Percentiles rank a stretch among this genome's conserved stretches.
phyloP scores from a whole-genome alignment of 2,113 vertebrate species.

The Oceanites oceanicus region DNA sequence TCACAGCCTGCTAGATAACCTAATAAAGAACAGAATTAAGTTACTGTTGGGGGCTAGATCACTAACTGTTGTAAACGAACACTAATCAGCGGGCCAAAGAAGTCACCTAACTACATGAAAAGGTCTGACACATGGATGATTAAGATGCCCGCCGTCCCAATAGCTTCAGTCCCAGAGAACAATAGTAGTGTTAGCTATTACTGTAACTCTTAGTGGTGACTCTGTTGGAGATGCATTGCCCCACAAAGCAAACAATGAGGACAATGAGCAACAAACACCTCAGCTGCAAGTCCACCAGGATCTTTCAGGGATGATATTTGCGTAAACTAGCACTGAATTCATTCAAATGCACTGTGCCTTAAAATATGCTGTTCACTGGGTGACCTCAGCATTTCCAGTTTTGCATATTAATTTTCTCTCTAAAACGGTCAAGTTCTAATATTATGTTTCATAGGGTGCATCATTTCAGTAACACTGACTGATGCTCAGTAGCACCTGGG shows the following conservation, averaged over 20 bases:
- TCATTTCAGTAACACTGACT: constrained; percentile 33
- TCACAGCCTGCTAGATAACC: background rate
- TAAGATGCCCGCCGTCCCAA: background rate
- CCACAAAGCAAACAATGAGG: background rate
- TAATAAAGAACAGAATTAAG: background rate
- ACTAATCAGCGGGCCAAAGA: background rate
- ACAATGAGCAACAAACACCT: background rate
- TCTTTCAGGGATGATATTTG: background rate
- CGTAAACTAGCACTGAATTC: background rate
- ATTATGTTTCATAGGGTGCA: constrained; percentile 33
- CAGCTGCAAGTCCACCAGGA: background rate
- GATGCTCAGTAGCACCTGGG: constrained; percentile 37
- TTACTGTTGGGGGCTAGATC: background rate
- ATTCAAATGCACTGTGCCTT: constrained; percentile 27
- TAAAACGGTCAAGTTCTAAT: constrained; percentile 47
- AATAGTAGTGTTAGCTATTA: background rate
- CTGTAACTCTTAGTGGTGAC: background rate
- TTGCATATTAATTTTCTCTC: constrained; percentile 4
- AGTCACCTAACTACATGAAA: background rate
- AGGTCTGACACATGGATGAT: background rate
- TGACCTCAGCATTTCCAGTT: constrained; percentile 50
- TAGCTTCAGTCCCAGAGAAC: background rate
- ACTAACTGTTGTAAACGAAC: background rate
- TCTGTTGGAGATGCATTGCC: background rate
- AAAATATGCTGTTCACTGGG: constrained; percentile 4